Conservation (phyloP, 2,797 vertebrate genomes). For the Lepus oiostolus region DNA sequence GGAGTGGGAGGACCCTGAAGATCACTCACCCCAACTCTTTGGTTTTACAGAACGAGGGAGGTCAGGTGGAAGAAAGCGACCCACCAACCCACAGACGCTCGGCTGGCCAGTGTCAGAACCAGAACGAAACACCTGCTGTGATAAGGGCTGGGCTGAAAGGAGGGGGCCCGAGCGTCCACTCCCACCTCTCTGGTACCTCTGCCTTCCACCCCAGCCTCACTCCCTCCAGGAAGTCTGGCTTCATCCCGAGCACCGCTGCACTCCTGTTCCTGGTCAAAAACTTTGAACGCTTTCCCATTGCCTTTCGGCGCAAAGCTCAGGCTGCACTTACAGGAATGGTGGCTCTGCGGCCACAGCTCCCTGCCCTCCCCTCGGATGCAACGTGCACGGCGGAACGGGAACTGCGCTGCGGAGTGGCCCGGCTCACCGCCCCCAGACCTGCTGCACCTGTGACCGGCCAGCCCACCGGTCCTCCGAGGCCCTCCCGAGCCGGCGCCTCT, state of each 20-base stretch:
- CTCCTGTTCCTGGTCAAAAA: constrained; percentile 52
- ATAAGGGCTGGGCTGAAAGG: neutral
- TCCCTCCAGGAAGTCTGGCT: neutral
- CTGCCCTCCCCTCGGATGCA: neutral
- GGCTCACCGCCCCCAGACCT: neutral
- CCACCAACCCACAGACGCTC: neutral
- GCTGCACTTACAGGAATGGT: constrained; percentile 44
- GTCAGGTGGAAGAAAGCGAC: neutral
- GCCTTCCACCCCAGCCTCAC: neutral
- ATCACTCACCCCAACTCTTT: neutral
- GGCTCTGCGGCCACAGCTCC: neutral
- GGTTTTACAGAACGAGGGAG: neutral
- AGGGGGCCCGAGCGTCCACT: neutral
- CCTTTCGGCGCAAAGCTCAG: constrained; percentile 26
- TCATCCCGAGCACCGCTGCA: neutral
- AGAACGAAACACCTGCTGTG: neutral
- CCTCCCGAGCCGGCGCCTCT: neutral
- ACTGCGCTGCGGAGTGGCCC: neutral
- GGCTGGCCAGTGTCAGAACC: neutral
- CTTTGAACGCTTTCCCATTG: constrained; percentile 23
- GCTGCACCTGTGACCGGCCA: neutral
- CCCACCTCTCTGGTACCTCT: neutral
- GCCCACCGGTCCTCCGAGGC: neutral
- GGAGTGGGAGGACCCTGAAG: neutral
- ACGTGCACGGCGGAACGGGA: neutral